phyloP scores from a whole-genome alignment of 2,888 invertebrate genomes.

The Drosophila formosana region DNA sequence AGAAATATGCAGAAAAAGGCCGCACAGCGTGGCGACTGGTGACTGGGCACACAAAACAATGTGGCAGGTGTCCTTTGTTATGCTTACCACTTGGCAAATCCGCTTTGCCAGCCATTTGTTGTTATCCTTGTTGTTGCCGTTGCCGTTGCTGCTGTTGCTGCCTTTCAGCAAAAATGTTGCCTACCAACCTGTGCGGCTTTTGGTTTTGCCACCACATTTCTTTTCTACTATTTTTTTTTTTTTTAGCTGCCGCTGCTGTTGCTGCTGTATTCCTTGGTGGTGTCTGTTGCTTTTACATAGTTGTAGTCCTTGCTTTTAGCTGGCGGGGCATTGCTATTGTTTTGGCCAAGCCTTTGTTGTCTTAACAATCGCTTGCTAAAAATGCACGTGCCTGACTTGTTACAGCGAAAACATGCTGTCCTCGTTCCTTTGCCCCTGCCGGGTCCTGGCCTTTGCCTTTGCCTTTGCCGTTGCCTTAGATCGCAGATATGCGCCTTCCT shows the following conservation, averaged over 20 bases:
- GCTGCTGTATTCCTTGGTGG: conserved; percentile 6
- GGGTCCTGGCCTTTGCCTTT: conserved; percentile 13
- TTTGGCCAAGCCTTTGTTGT: conserved; percentile 69
- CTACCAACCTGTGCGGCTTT: conserved; percentile 53
- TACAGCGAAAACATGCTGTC: conserved; percentile 36
- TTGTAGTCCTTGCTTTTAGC: conserved; percentile 42
- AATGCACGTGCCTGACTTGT: conserved; percentile 56
- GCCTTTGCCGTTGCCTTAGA: conserved; percentile 34
- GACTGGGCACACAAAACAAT: conserved; percentile 42
- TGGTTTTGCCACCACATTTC: conserved; percentile 32
- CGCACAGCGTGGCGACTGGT: conserved; percentile 33
- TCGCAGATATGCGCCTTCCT: conserved; percentile 21
- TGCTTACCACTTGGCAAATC: conserved; percentile 80
- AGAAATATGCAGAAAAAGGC: conserved; percentile 73
- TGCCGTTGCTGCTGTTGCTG: conserved; percentile 18
- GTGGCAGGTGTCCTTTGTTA: conserved; percentile 81
- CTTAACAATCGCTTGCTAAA: conserved; percentile 52
- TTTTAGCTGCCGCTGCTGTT: not conserved
- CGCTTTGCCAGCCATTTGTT: conserved; percentile 60
- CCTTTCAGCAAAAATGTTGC: conserved; percentile 59
- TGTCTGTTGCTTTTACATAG: conserved; percentile 60
- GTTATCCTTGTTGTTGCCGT: conserved; percentile 17
- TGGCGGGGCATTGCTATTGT: conserved; percentile 48
- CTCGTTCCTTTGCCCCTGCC: conserved; percentile 7
- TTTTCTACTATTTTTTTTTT: conserved; percentile 1